Percentiles rank a stretch among this genome's conserved stretches.
Evolutionary conservation across 2,888 invertebrate species (phyloP).

Genomic region (Pachydiplax longipennis): DNA sequence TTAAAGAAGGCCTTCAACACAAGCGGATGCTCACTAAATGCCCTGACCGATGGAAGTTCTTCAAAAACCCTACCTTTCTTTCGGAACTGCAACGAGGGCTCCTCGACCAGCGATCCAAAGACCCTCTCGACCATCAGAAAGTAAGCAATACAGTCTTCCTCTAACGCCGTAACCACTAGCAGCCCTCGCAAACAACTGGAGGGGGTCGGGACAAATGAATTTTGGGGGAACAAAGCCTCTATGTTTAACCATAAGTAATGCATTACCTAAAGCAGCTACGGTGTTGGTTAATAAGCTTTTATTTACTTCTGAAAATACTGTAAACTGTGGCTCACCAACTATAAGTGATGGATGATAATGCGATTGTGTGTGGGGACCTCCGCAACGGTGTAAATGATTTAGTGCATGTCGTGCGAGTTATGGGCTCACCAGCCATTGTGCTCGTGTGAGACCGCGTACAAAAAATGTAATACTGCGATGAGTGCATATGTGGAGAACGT

Average conservation of each 20-base stretch:
- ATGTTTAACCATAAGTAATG: slow-evolving; percentile 1
- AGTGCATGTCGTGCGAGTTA: slow-evolving; percentile 32
- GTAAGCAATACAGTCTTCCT: not conserved
- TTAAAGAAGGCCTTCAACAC: not conserved
- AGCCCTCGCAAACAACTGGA: not conserved
- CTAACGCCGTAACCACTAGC: slow-evolving; percentile 21
- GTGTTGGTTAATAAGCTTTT: slow-evolving; percentile 19
- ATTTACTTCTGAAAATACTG: slow-evolving; percentile 22
- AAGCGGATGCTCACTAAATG: not conserved
- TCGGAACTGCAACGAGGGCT: not conserved
- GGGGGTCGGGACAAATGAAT: not conserved
- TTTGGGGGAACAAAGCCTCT: slow-evolving; percentile 27
- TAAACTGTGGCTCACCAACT: slow-evolving; percentile 28
- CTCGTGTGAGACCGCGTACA: slow-evolving; percentile 6
- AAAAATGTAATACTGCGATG: not conserved
- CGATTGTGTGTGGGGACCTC: slow-evolving; percentile 13
- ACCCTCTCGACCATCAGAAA: not conserved
- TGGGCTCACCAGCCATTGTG: slow-evolving; percentile 19
- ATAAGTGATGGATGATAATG: slow-evolving; percentile 16
- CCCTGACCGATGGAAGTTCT: not conserved
- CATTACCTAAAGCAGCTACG: slow-evolving; percentile 39
- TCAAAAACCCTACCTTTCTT: slow-evolving; percentile 1
- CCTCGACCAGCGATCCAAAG: slow-evolving; percentile 10
- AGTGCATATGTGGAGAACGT: not conserved
- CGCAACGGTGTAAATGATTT: not conserved